Conservation (phyloP, 2,888 invertebrate species). For the Drosophila rubida region DNA sequence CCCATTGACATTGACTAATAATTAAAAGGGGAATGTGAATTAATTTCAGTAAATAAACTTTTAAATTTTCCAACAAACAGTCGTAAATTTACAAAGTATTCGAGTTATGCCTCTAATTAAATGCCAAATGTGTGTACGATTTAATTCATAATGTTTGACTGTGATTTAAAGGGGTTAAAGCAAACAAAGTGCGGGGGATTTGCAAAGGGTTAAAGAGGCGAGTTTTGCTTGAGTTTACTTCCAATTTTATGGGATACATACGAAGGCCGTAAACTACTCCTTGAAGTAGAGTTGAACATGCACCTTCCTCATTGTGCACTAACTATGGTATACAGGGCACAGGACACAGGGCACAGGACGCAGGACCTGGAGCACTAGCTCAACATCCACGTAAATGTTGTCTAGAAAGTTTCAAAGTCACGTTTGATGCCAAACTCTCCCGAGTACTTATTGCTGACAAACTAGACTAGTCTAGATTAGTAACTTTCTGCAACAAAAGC, state of each 20-base stretch:
- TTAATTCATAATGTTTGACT: constrained; percentile 19
- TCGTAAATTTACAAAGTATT: constrained; percentile 58
- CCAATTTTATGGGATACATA: neutral
- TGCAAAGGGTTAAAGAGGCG: neutral
- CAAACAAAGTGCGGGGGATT: too few species aligned
- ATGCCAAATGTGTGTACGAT: constrained; percentile 29
- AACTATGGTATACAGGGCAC: neutral
- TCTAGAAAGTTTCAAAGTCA: constrained; percentile 39
- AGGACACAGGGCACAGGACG: neutral
- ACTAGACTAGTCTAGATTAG: constrained; percentile 26
- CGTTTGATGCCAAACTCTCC: constrained; percentile 22
- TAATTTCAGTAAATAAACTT: constrained; percentile 57
- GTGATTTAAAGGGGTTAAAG: constrained; percentile 10
- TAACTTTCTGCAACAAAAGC: constrained; percentile 9
- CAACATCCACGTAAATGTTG: constrained; percentile 24
- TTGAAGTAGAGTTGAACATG: neutral
- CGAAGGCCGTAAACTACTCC: neutral
- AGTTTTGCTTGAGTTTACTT: constrained; percentile 3
- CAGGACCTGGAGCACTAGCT: neutral
- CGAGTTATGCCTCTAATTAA: constrained; percentile 56
- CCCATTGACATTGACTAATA: constrained; percentile 40
- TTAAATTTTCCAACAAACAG: constrained; percentile 44
- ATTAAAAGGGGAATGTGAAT: constrained; percentile 51
- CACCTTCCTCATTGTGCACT: constrained; percentile 8
- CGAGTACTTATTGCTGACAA: constrained; percentile 20